These are phyloP conservation scores for Muscicapa striata DNA, from an alignment of 2,797 vertebrate species.

Conservation along the genomic window DNA sequence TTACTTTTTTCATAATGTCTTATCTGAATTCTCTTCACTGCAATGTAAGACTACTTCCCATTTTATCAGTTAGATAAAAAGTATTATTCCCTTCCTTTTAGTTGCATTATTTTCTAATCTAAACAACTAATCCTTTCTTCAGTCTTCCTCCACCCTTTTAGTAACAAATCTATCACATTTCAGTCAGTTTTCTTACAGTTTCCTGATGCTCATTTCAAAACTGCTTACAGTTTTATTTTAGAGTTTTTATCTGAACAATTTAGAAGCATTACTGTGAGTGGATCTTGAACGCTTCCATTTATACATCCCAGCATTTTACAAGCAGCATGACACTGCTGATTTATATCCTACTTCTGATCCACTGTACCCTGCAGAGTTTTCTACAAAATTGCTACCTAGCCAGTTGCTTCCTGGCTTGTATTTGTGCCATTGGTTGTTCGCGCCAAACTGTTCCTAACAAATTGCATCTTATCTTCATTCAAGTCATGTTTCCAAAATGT, in stretches of 20 bases:
- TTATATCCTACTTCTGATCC: neutral
- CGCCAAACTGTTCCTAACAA: slow-evolving; percentile 29
- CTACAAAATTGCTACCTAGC: neutral
- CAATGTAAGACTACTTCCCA: neutral
- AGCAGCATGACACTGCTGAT: neutral
- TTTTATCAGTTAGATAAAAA: neutral
- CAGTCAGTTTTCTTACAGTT: neutral
- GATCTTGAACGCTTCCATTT: neutral
- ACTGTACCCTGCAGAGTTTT: neutral
- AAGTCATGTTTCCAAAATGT: slow-evolving; percentile 40
- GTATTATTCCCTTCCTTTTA: neutral
- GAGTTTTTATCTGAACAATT: neutral
- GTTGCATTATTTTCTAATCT: neutral
- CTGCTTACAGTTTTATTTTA: neutral
- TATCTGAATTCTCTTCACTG: neutral
- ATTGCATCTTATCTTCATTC: neutral
- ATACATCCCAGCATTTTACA: neutral
- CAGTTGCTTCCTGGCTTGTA: neutral
- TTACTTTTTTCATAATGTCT: neutral
- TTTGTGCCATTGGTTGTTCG: neutral
- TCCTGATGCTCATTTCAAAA: neutral
- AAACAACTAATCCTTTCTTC: neutral
- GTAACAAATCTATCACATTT: neutral
- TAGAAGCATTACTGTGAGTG: neutral
- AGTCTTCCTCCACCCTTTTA: neutral